Conservation (phyloP, 2,888 invertebrate species). For the Meiosimyza platycephala region DNA sequence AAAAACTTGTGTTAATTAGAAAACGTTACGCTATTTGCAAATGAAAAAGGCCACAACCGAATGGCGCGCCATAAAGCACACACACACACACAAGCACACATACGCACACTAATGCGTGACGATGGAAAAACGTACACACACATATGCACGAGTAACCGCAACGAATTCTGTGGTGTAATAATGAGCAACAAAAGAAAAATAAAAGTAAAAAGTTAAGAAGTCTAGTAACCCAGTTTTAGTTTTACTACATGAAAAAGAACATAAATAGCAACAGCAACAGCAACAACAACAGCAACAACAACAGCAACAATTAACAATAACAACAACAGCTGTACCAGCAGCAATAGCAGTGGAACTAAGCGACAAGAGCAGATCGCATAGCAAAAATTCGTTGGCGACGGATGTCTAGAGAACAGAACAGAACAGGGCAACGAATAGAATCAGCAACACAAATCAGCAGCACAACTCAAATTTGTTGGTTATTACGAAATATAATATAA, state of each 20-base stretch:
- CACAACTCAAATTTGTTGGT: constrained; percentile 37
- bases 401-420: not conserved
- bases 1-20: constrained; percentile 33
- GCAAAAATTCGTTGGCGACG: not conserved
- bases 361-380: not conserved
- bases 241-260: constrained; percentile 34
- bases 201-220: constrained; percentile 32
- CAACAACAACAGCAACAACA: constrained; percentile 7
- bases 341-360: constrained; percentile 8
- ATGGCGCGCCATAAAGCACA: constrained; percentile 23
- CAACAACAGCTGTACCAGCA: not conserved
- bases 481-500: constrained; percentile 21
- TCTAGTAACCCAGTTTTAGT: constrained; percentile 39
- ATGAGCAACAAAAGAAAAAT: not conserved
- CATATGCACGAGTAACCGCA: constrained; percentile 19
- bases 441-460: not conserved
- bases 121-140: constrained; percentile 14
- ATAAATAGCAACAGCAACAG: constrained; percentile 30
- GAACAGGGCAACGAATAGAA: not conserved
- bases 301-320: constrained; percentile 9
- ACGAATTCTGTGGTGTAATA: constrained; percentile 11
- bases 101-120: not conserved
- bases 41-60: constrained; percentile 33
- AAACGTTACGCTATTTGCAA: constrained; percentile 35
- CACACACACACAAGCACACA: constrained; percentile 16